Base-by-base conservation (phyloP, 2,113 vertebrate species). In the Bombycilla garrulus region DNA sequence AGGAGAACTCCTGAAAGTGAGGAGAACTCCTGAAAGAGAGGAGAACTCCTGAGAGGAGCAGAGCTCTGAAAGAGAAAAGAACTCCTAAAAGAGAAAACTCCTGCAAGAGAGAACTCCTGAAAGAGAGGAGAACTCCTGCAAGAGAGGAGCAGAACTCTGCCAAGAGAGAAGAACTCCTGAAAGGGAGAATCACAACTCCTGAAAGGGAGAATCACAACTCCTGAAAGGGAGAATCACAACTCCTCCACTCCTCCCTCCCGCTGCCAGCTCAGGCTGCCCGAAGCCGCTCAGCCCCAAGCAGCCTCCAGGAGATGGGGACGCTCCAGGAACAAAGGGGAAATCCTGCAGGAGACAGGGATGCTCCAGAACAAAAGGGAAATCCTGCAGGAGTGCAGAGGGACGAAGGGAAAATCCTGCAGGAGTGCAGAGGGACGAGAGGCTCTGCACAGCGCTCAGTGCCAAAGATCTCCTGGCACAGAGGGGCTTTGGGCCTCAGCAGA, bases 371-470 rank as follows among this genome's bases (percentile, higher is more conserved):
- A 11, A 15, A 28, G 28, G 18, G 66, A 3, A 24, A 47, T 56
- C 36, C 64, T 19, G 3, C 38, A 26, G 81, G 36, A 4, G 1
- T 1, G 26, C 29, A 2, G 38, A 71, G 58, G 36, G 38, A 40
- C 1, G 23, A 26, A n/a, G n/a, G n/a, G n/a, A n/a, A n/a, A n/a
- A n/a, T n/a, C 1, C n/a, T 7, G n/a, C 33, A 10, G 33, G n/a
- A 4, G 1, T 1, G 26, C 29, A 2, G 38, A 71, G 58, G 36
- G 38, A 40, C 1, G 23, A 26, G 71, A 31, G 38, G n/a, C 5
- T 24, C 45, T 2, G 20, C 29, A 4, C 1, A 13, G 38, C 0
- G 4, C 4, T 26, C 6, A 3, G 31, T 2, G 14, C 13, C 3
- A 1, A 51, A 54, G 10, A 15, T 2, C 19, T 54, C 38, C 54